phyloP scores from a whole-genome alignment of 2,888 invertebrate species.

The Cordylochernes scorpioides region DNA sequence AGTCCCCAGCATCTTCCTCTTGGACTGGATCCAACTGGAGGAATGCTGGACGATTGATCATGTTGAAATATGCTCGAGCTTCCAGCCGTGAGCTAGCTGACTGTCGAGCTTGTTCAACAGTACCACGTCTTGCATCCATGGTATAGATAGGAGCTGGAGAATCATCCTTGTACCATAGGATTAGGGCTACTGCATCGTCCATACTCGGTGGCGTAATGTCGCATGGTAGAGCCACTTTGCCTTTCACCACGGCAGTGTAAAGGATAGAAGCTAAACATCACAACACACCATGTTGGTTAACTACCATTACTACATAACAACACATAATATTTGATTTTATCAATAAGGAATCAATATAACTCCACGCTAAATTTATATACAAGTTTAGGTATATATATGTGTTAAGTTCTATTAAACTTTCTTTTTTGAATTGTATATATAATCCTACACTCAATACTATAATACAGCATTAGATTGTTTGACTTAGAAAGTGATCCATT shows the following conservation, averaged over 20 bases:
- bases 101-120: constrained; percentile 10
- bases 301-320: too few relatives aligned
- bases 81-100: constrained; percentile 6
- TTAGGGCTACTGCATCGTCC: constrained; percentile 25
- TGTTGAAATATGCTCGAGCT: constrained; percentile 12
- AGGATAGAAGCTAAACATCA: constrained; percentile 12
- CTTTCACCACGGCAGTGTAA: constrained; percentile 13
- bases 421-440: too few relatives aligned
- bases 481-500: too few relatives aligned
- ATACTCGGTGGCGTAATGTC: constrained; percentile 10
- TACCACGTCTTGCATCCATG: constrained; percentile 11
- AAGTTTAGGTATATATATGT: too few relatives aligned
- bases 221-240: constrained; percentile 13
- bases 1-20: constrained; percentile 42
- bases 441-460: too few relatives aligned
- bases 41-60: constrained; percentile 12
- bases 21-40: constrained; percentile 12
- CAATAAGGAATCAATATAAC: too few relatives aligned
- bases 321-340: too few relatives aligned
- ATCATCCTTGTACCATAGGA: constrained; percentile 60
- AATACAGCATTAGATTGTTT: too few relatives aligned
- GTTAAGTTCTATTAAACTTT: too few relatives aligned
- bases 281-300: too few relatives aligned
- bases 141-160: constrained; percentile 45
- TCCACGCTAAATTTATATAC: too few relatives aligned